Evolutionary conservation across 2,888 invertebrate species (phyloP), one percentile per base, ranked within the genome.

Genomic region (Creontiades dilutus): DNA sequence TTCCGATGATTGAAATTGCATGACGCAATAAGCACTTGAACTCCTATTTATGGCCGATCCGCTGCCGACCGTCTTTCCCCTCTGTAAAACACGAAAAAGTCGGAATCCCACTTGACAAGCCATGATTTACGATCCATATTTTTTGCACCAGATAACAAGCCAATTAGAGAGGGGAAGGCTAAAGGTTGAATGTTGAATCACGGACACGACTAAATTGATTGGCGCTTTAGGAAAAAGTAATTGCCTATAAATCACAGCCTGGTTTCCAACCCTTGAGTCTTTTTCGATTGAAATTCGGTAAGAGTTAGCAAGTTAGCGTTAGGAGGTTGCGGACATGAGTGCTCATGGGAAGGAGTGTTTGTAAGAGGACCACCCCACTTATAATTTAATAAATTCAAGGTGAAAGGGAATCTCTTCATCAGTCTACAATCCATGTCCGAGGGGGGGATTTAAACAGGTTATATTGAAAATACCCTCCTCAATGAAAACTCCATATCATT

Each of bases 201-300:
- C 78, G 78, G 61, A 3, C 52, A 7, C 27, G 48, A 52, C 78
- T 55, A 88, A 88, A 88, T 88, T 88, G 88, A 88, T 88, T 88
- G 88, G 88, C 78, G 88, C 76, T 88, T 88, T 80, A 80, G 55
- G 88, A 78, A 80, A 86, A 86, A 80, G 80, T 88, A 88, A 88
- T 88, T 88, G 88, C 88, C 88, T 88, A 88, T 88, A 88, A 88
- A 88, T 88, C 88, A 86, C 61, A 19, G 11, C 61, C 52, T 16
- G 13, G 85, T 85, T 57, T 57, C 37, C 37, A 16, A 57, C 57
- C 75, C 75, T 86, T 46, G 19, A 46, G 86, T 86, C 82, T 75
- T 46, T 75, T 86, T 86, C 75, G 75, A 86, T 68, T 75, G 86
- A 86, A 86, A 68, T 19, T 86, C 86, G 23, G 28, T 55, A 57